These are phyloP conservation scores for Chloropsis cyanopogon DNA, from an alignment of 2,113 vertebrate genomes.

Conservation along the genomic window DNA sequence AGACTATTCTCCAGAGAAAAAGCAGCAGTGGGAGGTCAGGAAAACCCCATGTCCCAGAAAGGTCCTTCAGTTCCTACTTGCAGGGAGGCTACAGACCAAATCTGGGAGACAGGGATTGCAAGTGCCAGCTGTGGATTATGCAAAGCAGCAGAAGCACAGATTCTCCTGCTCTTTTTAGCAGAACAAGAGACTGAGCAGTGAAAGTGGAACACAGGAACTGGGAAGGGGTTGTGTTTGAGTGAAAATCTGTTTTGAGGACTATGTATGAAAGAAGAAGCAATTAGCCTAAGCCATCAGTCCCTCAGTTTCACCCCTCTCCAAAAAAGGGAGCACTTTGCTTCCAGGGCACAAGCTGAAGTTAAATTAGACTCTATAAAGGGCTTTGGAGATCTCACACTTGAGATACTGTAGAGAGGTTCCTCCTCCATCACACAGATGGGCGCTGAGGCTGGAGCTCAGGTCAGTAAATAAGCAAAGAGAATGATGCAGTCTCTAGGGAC, in stretches of 20 bases:
- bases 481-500: not conserved
- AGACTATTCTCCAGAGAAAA: conserved; percentile 9
- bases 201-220: not conserved
- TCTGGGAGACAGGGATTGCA: not conserved
- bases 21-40: not conserved
- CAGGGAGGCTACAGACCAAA: not conserved
- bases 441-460: not conserved
- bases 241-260: not conserved
- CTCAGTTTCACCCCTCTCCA: not conserved
- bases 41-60: not conserved
- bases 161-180: not conserved
- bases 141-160: not conserved
- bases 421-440: not conserved
- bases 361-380: not conserved
- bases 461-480: not conserved
- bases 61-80: not conserved
- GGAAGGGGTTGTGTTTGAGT: not conserved
- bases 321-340: not conserved
- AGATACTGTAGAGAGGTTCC: not conserved
- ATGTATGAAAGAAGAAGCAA: not conserved
- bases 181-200: not conserved
- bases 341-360: not conserved
- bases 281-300: not conserved
- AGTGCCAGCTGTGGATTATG: not conserved
- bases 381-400: not conserved